phyloP scores from a whole-genome alignment of 2,888 invertebrate genomes.

The Drosophila greeni region DNA sequence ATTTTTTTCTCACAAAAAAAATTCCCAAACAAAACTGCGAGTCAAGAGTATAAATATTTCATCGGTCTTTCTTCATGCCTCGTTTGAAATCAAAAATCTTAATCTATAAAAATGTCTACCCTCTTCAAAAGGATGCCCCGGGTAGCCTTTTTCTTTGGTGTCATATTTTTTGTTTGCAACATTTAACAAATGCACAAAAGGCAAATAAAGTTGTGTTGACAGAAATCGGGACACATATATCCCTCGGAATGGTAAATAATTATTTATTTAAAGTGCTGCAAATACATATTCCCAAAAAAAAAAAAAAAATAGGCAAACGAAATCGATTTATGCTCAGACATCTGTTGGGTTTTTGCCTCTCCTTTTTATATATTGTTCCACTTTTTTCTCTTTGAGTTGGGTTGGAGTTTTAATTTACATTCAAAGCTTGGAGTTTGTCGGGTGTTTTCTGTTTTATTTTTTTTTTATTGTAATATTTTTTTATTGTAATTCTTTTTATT shows the following conservation, averaged over 20 bases:
- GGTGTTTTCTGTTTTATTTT: too few relatives aligned
- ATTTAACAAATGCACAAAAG: conserved; percentile 28
- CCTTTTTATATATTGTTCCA: background rate
- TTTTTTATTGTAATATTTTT: too few relatives aligned
- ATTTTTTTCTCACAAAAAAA: background rate
- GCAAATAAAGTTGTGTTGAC: conserved; percentile 32
- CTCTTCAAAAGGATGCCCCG: background rate
- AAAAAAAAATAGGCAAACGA: conserved; percentile 16
- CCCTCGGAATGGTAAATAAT: conserved; percentile 38
- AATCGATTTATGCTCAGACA: conserved; percentile 26
- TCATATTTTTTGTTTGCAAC: background rate
- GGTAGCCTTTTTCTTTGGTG: background rate
- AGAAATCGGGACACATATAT: conserved; percentile 12
- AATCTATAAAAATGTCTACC: conserved; percentile 11
- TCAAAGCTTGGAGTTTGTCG: conserved; percentile 9
- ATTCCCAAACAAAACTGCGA: too few relatives aligned
- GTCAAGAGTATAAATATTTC: background rate
- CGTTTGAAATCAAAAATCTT: conserved; percentile 1
- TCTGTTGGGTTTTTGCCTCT: conserved; percentile 2
- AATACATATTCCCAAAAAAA: conserved; percentile 13
- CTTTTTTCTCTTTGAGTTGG: conserved; percentile 7
- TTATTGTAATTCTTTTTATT: background rate
- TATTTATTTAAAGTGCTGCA: conserved; percentile 45
- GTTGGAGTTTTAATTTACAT: conserved; percentile 18
- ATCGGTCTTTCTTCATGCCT: background rate